These are phyloP conservation scores for Melanostoma scalare DNA, from an alignment of 2,888 invertebrate species.

Conservation along the genomic window DNA sequence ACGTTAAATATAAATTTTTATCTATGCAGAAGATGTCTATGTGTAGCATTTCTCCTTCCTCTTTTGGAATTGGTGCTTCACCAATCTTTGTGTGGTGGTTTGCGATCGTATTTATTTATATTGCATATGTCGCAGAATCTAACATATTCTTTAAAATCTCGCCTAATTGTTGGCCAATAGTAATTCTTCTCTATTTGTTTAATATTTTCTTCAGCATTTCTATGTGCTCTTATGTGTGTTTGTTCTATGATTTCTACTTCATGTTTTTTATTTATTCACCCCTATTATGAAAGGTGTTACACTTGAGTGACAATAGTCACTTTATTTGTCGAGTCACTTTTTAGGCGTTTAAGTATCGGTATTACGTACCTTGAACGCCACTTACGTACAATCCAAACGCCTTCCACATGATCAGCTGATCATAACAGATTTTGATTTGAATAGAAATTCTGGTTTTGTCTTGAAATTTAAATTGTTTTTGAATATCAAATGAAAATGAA, in stretches of 20 bases:
- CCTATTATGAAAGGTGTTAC: too few relatives aligned
- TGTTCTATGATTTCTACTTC: conserved; percentile 6
- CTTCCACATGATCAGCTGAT: too few relatives aligned
- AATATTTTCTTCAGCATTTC: conserved; percentile 27
- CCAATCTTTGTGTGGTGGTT: conserved; percentile 28
- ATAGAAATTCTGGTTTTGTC: too few relatives aligned
- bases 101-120: conserved; percentile 18
- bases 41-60: conserved; percentile 15
- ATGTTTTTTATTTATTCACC: too few relatives aligned
- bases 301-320: too few relatives aligned
- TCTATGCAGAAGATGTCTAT: conserved; percentile 24
- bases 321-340: too few relatives aligned
- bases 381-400: too few relatives aligned
- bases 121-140: conserved; percentile 1
- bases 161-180: conserved; percentile 48
- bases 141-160: conserved; percentile 27
- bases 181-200: conserved; percentile 21
- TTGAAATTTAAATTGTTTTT: too few relatives aligned
- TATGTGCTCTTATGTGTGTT: conserved; percentile 28
- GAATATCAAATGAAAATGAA: too few relatives aligned
- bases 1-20: conserved; percentile 22
- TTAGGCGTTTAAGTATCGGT: too few relatives aligned
- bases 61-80: conserved; percentile 30
- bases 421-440: too few relatives aligned
- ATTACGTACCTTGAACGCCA: too few relatives aligned